Conservation (phyloP, 2,113 vertebrate species). For the Fulica atra region DNA sequence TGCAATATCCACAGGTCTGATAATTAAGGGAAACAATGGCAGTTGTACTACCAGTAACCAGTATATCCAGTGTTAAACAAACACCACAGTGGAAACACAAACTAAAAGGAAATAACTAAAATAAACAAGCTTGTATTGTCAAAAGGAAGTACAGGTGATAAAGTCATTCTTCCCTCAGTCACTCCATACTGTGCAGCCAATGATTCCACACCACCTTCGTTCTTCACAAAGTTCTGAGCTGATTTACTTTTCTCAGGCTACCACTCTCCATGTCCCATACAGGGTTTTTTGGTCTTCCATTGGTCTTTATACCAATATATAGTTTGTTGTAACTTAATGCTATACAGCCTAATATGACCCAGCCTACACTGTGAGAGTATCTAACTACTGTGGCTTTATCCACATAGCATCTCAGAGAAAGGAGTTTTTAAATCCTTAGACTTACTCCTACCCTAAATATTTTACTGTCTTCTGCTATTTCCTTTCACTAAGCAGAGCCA, state of each 20-base stretch:
- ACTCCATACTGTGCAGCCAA: neutral
- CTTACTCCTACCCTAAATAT: neutral
- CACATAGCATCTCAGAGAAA: neutral
- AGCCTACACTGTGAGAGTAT: neutral
- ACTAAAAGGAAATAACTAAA: neutral
- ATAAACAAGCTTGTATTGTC: neutral
- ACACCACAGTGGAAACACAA: neutral
- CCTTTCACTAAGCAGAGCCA: neutral
- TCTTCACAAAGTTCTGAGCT: neutral
- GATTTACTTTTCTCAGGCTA: neutral
- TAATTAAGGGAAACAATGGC: neutral
- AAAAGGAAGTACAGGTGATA: neutral
- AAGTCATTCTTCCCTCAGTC: neutral
- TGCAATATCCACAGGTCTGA: neutral
- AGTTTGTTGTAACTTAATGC: neutral
- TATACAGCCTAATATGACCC: neutral
- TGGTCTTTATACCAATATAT: neutral
- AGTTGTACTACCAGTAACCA: neutral
- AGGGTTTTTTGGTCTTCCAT: neutral
- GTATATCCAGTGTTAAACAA: neutral
- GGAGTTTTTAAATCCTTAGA: neutral
- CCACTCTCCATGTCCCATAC: fast-evolving
- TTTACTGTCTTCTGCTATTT: neutral
- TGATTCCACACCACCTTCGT: neutral
- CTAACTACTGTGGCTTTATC: neutral